Evolutionary conservation across 2,113 vertebrate genomes (phyloP).

Genomic region (Ceratotherium simum): DNA sequence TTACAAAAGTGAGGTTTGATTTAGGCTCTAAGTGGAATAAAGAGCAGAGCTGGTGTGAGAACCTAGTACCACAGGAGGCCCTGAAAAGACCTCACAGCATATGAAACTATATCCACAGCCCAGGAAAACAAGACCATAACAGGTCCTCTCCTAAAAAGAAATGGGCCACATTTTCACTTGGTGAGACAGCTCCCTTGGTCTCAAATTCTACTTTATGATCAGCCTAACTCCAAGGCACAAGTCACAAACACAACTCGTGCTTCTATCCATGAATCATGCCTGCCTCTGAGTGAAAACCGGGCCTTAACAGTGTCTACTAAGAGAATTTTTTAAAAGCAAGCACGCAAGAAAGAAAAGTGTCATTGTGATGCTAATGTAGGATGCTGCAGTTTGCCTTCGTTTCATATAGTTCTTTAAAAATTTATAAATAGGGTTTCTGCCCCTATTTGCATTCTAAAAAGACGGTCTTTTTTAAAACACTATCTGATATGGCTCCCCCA

Average conservation of each 20-base stretch:
- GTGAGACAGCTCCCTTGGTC: neutral
- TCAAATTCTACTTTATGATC: constrained; percentile 4
- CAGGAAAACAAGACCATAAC: neutral
- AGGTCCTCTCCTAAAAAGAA: neutral
- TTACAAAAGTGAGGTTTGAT: neutral
- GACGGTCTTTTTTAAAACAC: neutral
- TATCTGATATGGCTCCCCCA: neutral
- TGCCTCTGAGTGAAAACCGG: constrained; percentile 63
- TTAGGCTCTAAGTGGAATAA: neutral
- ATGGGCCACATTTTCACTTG: neutral
- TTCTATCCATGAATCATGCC: constrained; percentile 10
- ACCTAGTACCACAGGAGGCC: neutral
- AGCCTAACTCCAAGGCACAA: neutral
- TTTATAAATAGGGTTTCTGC: constrained; percentile 55
- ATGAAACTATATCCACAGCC: neutral
- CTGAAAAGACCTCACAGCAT: neutral
- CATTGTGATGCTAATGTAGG: constrained; percentile 78
- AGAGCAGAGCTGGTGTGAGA: neutral
- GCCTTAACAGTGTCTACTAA: constrained; percentile 30
- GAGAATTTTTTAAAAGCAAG: constrained; percentile 26
- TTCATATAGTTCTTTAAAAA: constrained; percentile 57
- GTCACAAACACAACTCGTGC: neutral
- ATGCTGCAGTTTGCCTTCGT: constrained; percentile 56
- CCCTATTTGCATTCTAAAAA: constrained; percentile 71
- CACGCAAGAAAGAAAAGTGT: constrained; percentile 53